Conservation (phyloP, 1,140 invertebrate species). For the Drosophila malerkotliana region DNA sequence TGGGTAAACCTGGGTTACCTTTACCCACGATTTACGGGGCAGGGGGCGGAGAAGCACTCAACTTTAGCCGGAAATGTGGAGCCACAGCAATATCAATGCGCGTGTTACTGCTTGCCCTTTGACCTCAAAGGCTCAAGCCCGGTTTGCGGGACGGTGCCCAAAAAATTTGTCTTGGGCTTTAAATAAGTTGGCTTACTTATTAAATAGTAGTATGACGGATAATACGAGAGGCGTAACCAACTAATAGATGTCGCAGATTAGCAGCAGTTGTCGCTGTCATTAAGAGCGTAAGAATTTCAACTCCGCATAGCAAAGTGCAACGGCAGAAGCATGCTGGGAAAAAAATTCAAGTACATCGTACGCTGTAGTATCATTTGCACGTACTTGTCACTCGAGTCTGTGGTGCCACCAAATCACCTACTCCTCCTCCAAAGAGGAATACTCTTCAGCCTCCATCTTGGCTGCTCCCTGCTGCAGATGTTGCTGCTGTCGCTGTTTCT, state of each 20-base stretch:
- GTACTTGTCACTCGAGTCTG: conserved; percentile 69
- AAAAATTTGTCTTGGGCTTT: not conserved
- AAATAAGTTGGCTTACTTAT: not conserved
- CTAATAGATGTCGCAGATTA: conserved; percentile 50
- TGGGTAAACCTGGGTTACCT: not conserved
- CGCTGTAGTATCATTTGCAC: conserved; percentile 82
- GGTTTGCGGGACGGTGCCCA: not conserved
- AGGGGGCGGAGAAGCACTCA: conserved; percentile 14
- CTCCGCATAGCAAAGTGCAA: conserved; percentile 39
- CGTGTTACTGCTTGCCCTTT: conserved; percentile 58
- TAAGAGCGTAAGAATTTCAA: conserved; percentile 77
- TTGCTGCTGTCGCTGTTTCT: conserved; percentile 15
- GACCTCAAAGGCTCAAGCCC: not conserved
- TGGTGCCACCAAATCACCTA: not conserved
- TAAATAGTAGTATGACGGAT: not conserved
- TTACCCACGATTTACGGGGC: not conserved
- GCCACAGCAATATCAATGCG: conserved; percentile 34
- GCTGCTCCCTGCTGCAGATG: conserved; percentile 10
- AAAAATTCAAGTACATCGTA: conserved; percentile 78
- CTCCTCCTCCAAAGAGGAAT: not conserved
- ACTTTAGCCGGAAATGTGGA: conserved; percentile 65
- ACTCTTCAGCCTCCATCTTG: conserved; percentile 32
- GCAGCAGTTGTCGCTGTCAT: conserved; percentile 58
- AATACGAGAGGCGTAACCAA: conserved; percentile 9
- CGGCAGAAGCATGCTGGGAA: conserved; percentile 28